Evolutionary conservation across 1,140 invertebrate species (phyloP), one percentile per base, ranked within the genome.

Genomic region (Belonocnema kinseyi): DNA sequence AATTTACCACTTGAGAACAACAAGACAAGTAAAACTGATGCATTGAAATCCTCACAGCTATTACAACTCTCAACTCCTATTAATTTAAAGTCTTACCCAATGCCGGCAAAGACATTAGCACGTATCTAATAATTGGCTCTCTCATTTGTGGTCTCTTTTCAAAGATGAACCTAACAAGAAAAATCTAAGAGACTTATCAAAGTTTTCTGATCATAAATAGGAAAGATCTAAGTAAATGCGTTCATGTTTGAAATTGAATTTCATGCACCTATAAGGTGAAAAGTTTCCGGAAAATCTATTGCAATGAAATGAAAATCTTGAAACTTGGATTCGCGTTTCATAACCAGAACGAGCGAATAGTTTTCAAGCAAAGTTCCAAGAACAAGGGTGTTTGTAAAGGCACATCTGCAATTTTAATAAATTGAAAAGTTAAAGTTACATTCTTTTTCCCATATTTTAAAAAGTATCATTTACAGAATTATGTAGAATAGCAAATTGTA

Each of bases 31-130:
- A 40, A 66, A 54, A 66, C 26, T 40, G 46, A 66, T 66, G 26
- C 33, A 66, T n/a, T 21, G n/a, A 12, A 56, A 66, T 66, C 61
- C 61, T 66, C 40, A 33, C 46, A 33, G n/a, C 61, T 16, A n/a
- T 40, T 46, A 61, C 14, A 40, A 66, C 26, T 16, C 14, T 16
- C 40, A 66, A 66, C 11, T 66, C n/a, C 61, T 66, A 46, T n/a
- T 46, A 16, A 66, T 66, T n/a, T 66, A 7, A 66, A 66, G 26
- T 66, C 14, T 66, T 66, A 40, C 26, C 61, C 61, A 40, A 66
- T 66, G n/a, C 2, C 26, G 16, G 16, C 0, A 40, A 3, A 14
- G 26, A 21, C 46, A 40, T 40, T 46, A 1, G 61, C n/a, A 21
- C 61, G 21, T 66, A 26, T 26, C 5, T 33, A 33, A 33, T 33